Base-by-base conservation (phyloP, 1,140 invertebrate genomes). In the Drosophila eugracilis region DNA sequence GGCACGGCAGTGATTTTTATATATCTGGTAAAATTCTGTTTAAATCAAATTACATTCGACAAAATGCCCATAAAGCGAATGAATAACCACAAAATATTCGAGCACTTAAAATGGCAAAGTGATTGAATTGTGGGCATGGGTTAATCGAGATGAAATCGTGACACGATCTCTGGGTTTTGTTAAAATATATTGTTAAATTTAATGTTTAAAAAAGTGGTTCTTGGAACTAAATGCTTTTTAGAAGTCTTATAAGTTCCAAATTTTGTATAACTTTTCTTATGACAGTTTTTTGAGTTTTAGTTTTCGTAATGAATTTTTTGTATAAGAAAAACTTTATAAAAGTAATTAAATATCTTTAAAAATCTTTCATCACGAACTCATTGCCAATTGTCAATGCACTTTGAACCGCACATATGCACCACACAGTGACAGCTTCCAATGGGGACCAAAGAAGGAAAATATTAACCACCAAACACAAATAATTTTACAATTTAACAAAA, bases 61-160 rank as follows among this genome's bases (percentile, higher is more conserved):
- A 86, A 86, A 85, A 85, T 81, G 83, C 69, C 45, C 67, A 85
- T 85, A 80, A 85, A 86, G 81, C 81, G 70, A 67, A 67, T 53
- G 81, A 53, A 69, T 65, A 77, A 86, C 81, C 81, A 78, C 81
- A 86, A 86, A 81, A 86, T 86, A 86, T 74, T 62, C 70, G 60
- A 74, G 69, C 81, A 86, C 83, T 86, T 86, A 86, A 85, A 85
- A 83, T 74, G 73, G 69, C 69, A 76, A 81, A 67, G 85, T 86
- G 83, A 86, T 86, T 88, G 77, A 86, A 88, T 77, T 86, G 81
- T 75, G 74, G 62, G 71, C 10, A 42, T n/a, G 15, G 21, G 14
- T 36, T 36, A 28, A 44, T 26, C 0, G 17, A 26, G 37, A 53
- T 44, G 47, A 1, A 0, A 15, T 1, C 62, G 65, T 69, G 65